Evolutionary conservation across 2,797 vertebrate species (phyloP), one percentile per base, ranked within the genome.

Genomic region (Amphiprion clarkii): DNA sequence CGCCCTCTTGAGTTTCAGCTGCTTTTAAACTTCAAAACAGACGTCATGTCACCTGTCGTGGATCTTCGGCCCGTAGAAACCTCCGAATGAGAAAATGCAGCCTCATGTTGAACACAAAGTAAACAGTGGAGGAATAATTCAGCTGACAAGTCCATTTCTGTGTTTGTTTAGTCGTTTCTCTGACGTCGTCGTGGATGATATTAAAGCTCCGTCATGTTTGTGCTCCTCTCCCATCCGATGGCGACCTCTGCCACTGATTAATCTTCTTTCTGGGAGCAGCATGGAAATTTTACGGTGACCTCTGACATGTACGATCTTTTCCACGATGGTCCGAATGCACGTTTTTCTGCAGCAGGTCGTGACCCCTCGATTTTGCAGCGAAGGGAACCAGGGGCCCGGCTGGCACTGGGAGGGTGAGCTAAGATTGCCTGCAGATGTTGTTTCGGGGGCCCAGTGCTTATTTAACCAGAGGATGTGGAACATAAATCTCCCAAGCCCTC

Each of bases 381-480:
- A 67, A 71, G 58, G 69, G 76, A 49, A 13, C 29, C 0, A 4
- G 59, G 55, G 76, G 70, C 49, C 62, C 6, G 71, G 63, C 67
- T 85, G 86, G 83, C 84, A 87, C 66, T 46, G 78, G 4, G 3
- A 62, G 71, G 71, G 52, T 39, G 81, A 14, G 75, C 40, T 29
- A 3, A 88, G 92, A 94, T 92, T 92, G 87, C 83, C 85, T 91
- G 87, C 92, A 92, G 90, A 92, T 90, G 89, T 92, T 90, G 79
- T 84, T 90, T 87, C 63, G 46, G 83, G 86, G 85, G 84, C 83
- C 79, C 83, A 74, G 55, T 71, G 82, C 82, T 89, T 90, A 82
- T 78, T 88, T 84, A 90, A 90, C 56, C 11, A 89, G 81, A 89
- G 87, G 82, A 90, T 85, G 89, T 88, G 79, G 88, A 87, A 86